Evolutionary conservation across 1,140 invertebrate genomes (phyloP).

Genomic region (Globodera ellingtonae): DNA sequence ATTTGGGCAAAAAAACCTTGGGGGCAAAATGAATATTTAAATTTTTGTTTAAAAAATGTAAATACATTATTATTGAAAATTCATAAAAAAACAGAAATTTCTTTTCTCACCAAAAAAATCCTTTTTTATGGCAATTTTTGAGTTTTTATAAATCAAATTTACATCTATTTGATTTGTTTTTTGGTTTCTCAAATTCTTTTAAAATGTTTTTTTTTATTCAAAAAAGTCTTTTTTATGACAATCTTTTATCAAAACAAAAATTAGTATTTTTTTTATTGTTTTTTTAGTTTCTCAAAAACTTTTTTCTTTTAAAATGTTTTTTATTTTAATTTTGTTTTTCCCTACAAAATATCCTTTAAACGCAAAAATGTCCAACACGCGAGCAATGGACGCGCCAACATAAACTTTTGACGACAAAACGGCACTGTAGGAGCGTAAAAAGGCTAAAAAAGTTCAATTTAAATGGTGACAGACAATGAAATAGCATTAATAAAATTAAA

Average conservation of each 20-base stretch:
- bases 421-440: constrained; percentile 37
- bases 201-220: too few species aligned
- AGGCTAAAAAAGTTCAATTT: constrained; percentile 29
- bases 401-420: constrained; percentile 61
- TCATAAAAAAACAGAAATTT: too few species aligned
- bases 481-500: not conserved
- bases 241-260: too few species aligned
- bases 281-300: not conserved
- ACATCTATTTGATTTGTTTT: not conserved
- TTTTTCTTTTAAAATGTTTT: not conserved
- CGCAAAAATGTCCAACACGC: constrained; percentile 59
- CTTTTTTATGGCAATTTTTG: too few species aligned
- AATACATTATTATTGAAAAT: too few species aligned
- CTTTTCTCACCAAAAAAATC: too few species aligned
- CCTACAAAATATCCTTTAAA: constrained; percentile 58
- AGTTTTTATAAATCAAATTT: not conserved
- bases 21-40: not conserved
- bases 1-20: constrained; percentile 64
- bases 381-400: constrained; percentile 51
- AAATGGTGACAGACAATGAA: not conserved
- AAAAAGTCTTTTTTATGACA: too few species aligned
- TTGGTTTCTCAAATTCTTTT: too few species aligned
- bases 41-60: too few species aligned
- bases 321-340: not conserved
- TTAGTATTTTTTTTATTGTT: too few species aligned